A percentile compares a stretch with the other conserved stretches of the same genome.
phyloP scores from a whole-genome alignment of 2,888 invertebrate genomes.

The Pandemis heparana region DNA sequence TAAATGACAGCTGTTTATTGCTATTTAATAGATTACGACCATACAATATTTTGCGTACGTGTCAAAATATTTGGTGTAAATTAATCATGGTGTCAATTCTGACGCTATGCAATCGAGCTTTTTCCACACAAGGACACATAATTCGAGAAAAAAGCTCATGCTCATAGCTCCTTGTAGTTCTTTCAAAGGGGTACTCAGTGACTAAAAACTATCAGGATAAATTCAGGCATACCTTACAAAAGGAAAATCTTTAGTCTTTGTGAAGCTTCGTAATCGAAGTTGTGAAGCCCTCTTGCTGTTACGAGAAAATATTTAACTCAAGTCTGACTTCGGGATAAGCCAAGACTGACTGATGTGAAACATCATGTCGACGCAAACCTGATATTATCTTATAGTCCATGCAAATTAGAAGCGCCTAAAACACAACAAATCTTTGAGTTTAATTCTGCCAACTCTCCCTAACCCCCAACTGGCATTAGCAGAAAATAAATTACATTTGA shows the following conservation, averaged over 20 bases:
- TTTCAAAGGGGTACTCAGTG: too few species aligned
- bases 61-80: background rate
- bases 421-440: background rate
- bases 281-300: too few species aligned
- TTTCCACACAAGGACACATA: background rate
- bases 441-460: constrained; percentile 10
- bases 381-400: too few species aligned
- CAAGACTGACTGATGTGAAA: background rate
- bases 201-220: too few species aligned
- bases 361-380: too few species aligned
- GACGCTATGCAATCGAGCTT: background rate
- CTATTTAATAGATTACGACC: background rate
- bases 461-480: constrained; percentile 25
- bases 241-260: too few species aligned
- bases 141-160: too few species aligned
- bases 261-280: too few species aligned
- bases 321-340: background rate
- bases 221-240: too few species aligned
- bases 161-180: too few species aligned
- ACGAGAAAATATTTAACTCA: too few species aligned
- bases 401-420: background rate
- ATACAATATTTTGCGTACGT: background rate
- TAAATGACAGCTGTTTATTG: background rate
- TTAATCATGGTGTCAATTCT: background rate
- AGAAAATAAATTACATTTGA: constrained; percentile 40